phyloP scores from a whole-genome alignment of 2,113 vertebrate genomes.

The Ceyx melanurus region DNA sequence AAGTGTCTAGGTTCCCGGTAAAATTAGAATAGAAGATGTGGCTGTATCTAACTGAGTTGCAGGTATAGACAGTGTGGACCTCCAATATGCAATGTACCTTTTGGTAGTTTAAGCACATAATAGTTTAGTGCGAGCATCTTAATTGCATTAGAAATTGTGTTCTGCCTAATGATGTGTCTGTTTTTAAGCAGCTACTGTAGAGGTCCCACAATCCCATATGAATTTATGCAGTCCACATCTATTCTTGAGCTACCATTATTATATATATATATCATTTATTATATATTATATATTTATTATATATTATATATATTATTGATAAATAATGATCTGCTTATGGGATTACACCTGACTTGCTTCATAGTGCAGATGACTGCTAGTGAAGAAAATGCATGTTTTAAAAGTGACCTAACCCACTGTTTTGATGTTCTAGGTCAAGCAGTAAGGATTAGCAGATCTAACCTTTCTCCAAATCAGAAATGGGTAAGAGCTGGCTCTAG shows the following conservation, averaged over 20 bases:
- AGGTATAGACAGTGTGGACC: background rate
- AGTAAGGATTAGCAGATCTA: background rate
- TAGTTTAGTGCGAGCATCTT: background rate
- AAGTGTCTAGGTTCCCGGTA: background rate
- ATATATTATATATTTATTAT: too few relatives aligned
- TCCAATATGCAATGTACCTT: background rate
- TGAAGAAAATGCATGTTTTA: background rate
- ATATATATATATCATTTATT: too few relatives aligned
- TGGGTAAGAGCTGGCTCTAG: background rate
- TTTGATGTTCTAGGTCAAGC: background rate
- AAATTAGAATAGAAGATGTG: background rate
- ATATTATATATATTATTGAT: too few relatives aligned
- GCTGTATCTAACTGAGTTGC: background rate
- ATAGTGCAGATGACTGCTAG: background rate
- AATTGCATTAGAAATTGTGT: background rate
- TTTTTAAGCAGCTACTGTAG: background rate
- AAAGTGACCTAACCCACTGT: background rate
- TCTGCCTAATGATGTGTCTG: background rate
- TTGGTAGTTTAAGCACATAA: background rate
- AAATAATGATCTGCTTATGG: background rate
- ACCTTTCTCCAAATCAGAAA: background rate
- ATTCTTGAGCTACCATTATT: background rate
- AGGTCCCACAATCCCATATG: background rate
- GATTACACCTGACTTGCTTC: background rate
- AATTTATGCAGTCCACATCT: background rate